Evolutionary conservation across 2,888 invertebrate species (phyloP).

Genomic region (Hermaeophaga mercurialis): DNA sequence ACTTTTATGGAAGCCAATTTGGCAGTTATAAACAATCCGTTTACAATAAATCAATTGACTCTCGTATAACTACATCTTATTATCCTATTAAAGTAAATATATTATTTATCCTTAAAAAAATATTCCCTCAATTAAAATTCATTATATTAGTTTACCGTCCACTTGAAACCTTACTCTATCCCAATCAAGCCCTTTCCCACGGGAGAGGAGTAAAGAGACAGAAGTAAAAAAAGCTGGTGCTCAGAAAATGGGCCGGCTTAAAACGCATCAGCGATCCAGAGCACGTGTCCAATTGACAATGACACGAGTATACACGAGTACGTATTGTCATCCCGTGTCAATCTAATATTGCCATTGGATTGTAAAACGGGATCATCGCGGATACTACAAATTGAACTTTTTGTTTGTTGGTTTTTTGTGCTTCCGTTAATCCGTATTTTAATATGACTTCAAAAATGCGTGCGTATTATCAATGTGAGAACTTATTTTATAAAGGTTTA

Average conservation of each 20-base stretch:
- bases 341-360: conserved; percentile 54
- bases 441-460: background rate
- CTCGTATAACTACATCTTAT: too few relatives aligned
- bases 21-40: too few relatives aligned
- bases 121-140: conserved; percentile 20
- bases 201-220: background rate
- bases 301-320: conserved; percentile 46
- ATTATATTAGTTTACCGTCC: conserved; percentile 1
- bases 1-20: too few relatives aligned
- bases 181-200: conserved; percentile 22
- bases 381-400: conserved; percentile 32
- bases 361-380: conserved; percentile 45
- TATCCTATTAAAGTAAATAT: too few relatives aligned
- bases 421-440: background rate
- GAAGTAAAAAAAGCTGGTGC: conserved; percentile 18
- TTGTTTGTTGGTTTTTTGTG: conserved; percentile 1
- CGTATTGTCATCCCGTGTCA: conserved; percentile 46
- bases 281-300: conserved; percentile 48
- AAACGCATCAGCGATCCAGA: conserved; percentile 26
- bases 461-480: too few relatives aligned
- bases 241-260: conserved; percentile 25
- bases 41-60: too few relatives aligned
- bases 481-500: too few relatives aligned
- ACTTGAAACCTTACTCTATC: conserved; percentile 13
- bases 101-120: too few relatives aligned